These are phyloP conservation scores for Galleria mellonella DNA, from an alignment of 1,140 invertebrate species.

Conservation along the genomic window DNA sequence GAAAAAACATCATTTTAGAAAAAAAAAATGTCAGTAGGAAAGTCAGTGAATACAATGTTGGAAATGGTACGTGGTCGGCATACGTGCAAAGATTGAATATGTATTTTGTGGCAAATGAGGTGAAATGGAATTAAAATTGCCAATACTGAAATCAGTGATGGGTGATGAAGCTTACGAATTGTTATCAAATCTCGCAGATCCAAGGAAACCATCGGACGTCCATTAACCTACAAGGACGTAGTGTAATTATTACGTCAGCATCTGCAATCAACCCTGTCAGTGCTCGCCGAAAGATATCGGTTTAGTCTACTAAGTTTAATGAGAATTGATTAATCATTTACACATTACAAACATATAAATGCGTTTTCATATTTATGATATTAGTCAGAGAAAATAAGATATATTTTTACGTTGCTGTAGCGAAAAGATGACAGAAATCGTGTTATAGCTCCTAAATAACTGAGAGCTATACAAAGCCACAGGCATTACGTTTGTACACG, in stretches of 20 bases:
- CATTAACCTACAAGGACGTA: not conserved
- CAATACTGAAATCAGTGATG: not conserved
- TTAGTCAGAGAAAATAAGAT: no score
- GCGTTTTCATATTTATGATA: no score
- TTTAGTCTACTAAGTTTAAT: no score
- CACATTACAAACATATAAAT: no score
- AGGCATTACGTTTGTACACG: no score
- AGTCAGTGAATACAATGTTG: not conserved
- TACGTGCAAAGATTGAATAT: constrained; percentile 3
- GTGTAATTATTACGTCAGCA: constrained; percentile 1
- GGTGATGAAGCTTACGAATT: not conserved
- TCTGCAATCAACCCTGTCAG: constrained; percentile 8
- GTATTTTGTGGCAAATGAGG: constrained; percentile 1
- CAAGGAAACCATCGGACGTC: not conserved
- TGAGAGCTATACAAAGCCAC: no score
- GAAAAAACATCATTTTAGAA: no score
- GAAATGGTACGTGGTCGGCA: not conserved
- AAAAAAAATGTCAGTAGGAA: not conserved
- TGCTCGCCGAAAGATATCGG: constrained; percentile 9
- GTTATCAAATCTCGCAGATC: not conserved
- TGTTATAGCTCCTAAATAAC: no score
- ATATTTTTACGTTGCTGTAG: no score
- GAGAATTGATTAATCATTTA: no score
- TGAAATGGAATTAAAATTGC: not conserved
- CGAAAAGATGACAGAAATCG: no score